Evolutionary conservation across 1,140 invertebrate genomes (phyloP).

Genomic region (Drosophila malerkotliana): DNA sequence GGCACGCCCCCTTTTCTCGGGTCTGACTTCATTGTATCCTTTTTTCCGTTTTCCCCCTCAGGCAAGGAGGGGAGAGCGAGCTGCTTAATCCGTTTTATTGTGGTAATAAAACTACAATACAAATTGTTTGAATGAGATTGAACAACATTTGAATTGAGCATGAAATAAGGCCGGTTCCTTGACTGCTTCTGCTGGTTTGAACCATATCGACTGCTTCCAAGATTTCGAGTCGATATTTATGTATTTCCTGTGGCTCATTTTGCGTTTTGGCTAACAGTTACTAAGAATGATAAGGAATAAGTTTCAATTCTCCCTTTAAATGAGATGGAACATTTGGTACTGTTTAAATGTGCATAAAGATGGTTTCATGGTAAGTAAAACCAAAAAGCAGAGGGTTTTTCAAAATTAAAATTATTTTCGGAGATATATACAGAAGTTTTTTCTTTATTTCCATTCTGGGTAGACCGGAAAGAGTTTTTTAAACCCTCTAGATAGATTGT

Average conservation of each 20-base stretch:
- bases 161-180: constrained; percentile 58
- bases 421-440: too few species aligned
- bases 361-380: too few species aligned
- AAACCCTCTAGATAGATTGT: too few species aligned
- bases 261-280: neutral
- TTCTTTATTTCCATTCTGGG: too few species aligned
- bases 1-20: constrained; percentile 60
- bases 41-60: constrained; percentile 14
- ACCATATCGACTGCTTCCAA: constrained; percentile 6
- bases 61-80: constrained; percentile 12
- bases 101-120: constrained; percentile 83
- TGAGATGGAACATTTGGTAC: neutral
- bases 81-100: constrained; percentile 81
- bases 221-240: constrained; percentile 44
- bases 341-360: too few species aligned
- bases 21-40: constrained; percentile 51
- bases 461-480: too few species aligned
- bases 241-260: constrained; percentile 46
- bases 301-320: constrained; percentile 1
- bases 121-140: constrained; percentile 81
- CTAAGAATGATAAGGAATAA: constrained; percentile 18
- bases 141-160: constrained; percentile 80
- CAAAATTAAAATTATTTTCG: too few species aligned
- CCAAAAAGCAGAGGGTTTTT: too few species aligned
- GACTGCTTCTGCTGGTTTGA: constrained; percentile 20